Evolutionary conservation across 2,113 vertebrate species (phyloP).

Genomic region (Sterna hirundo): DNA sequence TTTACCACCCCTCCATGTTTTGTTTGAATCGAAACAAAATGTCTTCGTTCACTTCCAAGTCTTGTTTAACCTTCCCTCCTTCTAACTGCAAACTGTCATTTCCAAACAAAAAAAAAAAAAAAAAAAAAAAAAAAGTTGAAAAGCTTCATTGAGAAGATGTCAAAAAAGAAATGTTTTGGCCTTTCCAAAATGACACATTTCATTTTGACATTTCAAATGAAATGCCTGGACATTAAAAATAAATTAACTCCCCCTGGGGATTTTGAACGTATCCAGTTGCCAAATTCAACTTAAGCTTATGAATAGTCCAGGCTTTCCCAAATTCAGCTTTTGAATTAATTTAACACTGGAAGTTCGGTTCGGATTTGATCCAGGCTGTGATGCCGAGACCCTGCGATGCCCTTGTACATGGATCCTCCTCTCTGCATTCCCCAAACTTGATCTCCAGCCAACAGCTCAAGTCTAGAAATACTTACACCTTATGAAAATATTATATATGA

Average conservation of each 20-base stretch:
- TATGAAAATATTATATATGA: constrained; percentile 3
- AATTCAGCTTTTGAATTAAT: neutral
- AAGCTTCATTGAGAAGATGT: constrained; percentile 31
- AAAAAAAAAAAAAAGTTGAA: constrained; percentile 9
- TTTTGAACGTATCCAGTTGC: neutral
- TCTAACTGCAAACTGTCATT: neutral
- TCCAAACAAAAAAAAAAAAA: neutral
- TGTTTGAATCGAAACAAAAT: neutral
- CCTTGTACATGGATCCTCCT: neutral
- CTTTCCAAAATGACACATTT: constrained; percentile 55
- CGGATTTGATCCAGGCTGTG: neutral
- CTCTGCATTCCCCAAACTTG: neutral
- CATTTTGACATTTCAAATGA: constrained; percentile 23
- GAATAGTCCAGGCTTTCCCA: neutral
- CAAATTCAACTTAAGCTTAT: constrained; percentile 25
- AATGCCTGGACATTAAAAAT: constrained; percentile 49
- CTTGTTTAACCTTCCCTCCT: constrained; percentile 22
- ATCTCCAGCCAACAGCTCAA: neutral
- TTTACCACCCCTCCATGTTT: neutral
- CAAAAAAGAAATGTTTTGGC: constrained; percentile 44
- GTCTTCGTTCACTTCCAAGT: neutral
- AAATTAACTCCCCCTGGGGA: constrained; percentile 15
- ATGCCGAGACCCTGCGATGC: neutral
- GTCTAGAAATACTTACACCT: neutral
- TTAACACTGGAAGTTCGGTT: neutral